Evolutionary conservation across 2,888 invertebrate species (phyloP).

Genomic region (Alloscopus bannaensis): DNA sequence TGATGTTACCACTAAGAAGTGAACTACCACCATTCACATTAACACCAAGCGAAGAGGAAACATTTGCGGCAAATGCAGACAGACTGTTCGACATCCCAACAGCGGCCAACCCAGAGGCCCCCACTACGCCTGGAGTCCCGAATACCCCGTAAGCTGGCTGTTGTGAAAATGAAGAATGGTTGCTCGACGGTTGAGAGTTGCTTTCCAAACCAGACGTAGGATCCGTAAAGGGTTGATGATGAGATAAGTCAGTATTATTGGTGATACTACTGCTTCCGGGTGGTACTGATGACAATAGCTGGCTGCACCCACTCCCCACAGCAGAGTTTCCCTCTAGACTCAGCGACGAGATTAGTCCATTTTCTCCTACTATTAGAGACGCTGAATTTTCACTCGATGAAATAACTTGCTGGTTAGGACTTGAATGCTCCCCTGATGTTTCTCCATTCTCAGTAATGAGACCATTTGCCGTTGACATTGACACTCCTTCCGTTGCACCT

Average conservation of each 20-base stretch:
- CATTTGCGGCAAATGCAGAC: slow-evolving; percentile 68
- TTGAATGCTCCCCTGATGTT: slow-evolving; percentile 65
- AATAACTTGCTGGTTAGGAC: slow-evolving; percentile 63
- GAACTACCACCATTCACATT: slow-evolving; percentile 65
- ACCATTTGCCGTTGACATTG: slow-evolving; percentile 70
- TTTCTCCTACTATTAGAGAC: slow-evolving; percentile 57
- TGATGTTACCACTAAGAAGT: slow-evolving; percentile 60
- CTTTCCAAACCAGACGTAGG: slow-evolving; percentile 49
- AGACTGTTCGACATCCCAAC: slow-evolving; percentile 68
- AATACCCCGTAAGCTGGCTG: slow-evolving; percentile 66
- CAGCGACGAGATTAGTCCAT: slow-evolving; percentile 67
- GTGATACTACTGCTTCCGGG: slow-evolving; percentile 58
- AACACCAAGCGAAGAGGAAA: slow-evolving; percentile 62
- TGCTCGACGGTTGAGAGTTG: slow-evolving; percentile 62
- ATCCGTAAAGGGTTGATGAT: slow-evolving; percentile 67
- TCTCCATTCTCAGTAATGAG: slow-evolving; percentile 66
- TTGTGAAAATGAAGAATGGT: slow-evolving; percentile 60
- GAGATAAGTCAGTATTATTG: slow-evolving; percentile 60
- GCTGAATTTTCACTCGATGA: slow-evolving; percentile 39
- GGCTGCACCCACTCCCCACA: slow-evolving; percentile 30
- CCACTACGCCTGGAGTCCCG: slow-evolving; percentile 65
- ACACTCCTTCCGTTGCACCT: slow-evolving; percentile 65
- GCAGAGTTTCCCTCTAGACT: slow-evolving; percentile 51
- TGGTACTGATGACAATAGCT: slow-evolving; percentile 22
- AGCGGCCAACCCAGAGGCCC: slow-evolving; percentile 63